Percentiles rank a stretch among this genome's conserved stretches.
phyloP scores from a whole-genome alignment of 2,888 invertebrate genomes.

The Acronicta leporina region DNA sequence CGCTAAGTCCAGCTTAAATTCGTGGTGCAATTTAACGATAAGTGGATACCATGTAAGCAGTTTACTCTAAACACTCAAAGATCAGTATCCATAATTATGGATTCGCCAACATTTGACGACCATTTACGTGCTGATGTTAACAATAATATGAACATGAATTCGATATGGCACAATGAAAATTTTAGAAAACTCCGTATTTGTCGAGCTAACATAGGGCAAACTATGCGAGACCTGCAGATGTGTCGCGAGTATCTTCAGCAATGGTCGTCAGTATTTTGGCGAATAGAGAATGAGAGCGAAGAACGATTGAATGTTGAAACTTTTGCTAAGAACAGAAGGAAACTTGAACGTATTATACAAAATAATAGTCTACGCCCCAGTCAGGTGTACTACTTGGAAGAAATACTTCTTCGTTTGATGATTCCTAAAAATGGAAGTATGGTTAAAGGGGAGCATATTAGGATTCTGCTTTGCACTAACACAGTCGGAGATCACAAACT shows the following conservation, averaged over 20 bases:
- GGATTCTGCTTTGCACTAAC: neutral
- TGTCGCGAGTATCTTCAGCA: slow-evolving; percentile 1
- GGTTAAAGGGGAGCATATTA: neutral
- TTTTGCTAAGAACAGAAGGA: neutral
- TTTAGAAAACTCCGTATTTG: neutral
- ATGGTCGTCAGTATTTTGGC: neutral
- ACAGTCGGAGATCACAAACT: neutral
- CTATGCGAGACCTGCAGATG: neutral
- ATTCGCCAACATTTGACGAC: neutral
- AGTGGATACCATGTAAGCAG: neutral
- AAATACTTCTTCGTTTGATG: neutral
- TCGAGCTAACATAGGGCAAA: neutral
- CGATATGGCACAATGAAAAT: neutral
- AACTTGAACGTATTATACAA: neutral
- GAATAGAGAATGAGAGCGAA: neutral
- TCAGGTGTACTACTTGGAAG: neutral
- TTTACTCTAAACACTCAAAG: neutral
- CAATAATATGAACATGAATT: neutral
- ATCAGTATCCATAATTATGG: neutral
- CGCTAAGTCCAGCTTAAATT: neutral
- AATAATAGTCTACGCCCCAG: neutral
- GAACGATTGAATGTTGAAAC: neutral
- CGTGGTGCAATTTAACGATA: no score
- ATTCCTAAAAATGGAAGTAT: neutral
- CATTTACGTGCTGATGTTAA: neutral